These are phyloP conservation scores for Danaus plexippus DNA, from an alignment of 1,140 invertebrate species.

Conservation along the genomic window DNA sequence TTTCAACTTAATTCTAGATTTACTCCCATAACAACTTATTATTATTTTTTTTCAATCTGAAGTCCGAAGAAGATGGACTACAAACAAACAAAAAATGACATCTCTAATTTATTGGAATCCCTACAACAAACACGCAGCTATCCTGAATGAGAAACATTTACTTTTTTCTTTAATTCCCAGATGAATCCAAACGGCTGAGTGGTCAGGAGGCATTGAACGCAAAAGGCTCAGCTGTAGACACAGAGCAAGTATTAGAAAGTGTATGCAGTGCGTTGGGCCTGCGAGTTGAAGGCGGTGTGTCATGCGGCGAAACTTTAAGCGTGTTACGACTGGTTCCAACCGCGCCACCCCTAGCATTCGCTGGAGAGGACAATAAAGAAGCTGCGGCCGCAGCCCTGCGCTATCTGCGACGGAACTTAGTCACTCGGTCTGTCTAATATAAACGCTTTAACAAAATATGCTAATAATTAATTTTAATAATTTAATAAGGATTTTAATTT, in stretches of 20 bases:
- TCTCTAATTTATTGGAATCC: too few relatives aligned
- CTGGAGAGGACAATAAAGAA: slow-evolving; percentile 4
- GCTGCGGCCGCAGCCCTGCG: slow-evolving; percentile 28
- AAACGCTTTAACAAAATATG: too few relatives aligned
- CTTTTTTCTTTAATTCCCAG: slow-evolving; percentile 8
- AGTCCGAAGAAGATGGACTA: too few relatives aligned
- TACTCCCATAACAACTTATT: too few relatives aligned
- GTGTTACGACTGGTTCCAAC: slow-evolving; percentile 26
- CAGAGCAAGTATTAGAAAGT: slow-evolving; percentile 18
- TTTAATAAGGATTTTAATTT: too few relatives aligned
- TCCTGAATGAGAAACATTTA: too few relatives aligned
- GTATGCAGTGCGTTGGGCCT: slow-evolving; percentile 26
- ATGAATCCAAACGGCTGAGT: slow-evolving; percentile 9
- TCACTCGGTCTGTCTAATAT: neutral
- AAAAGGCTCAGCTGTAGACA: too few relatives aligned
- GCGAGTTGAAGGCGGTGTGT: slow-evolving; percentile 12
- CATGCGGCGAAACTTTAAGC: slow-evolving; percentile 14
- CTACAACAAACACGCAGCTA: too few relatives aligned
- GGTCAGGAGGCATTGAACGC: slow-evolving; percentile 10
- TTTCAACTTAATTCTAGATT: too few relatives aligned
- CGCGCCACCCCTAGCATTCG: slow-evolving; percentile 32
- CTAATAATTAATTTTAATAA: too few relatives aligned
- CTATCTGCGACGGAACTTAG: slow-evolving; percentile 28
- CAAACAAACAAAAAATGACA: too few relatives aligned
- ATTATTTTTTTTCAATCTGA: too few relatives aligned